A percentile compares a stretch with the other conserved stretches of the same genome.
Evolutionary conservation across 2,888 invertebrate genomes (phyloP).

Genomic region (Caenorhabditis macrosperma): DNA sequence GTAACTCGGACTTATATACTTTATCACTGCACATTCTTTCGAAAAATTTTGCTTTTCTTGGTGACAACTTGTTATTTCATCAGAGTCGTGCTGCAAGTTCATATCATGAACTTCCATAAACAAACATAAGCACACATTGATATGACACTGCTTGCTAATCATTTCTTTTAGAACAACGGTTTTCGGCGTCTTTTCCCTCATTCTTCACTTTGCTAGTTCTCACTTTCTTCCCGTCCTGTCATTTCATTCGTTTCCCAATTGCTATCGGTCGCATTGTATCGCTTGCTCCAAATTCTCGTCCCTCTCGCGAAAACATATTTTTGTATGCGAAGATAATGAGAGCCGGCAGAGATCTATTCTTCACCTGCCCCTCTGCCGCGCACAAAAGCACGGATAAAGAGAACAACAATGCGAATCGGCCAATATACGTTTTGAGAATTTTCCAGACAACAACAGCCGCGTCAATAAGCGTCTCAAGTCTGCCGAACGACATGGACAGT

Average conservation of each 20-base stretch:
- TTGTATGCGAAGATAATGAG: slow-evolving; percentile 53
- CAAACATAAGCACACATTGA: slow-evolving; percentile 46
- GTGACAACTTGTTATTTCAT: slow-evolving; percentile 8
- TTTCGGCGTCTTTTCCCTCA: slow-evolving; percentile 29
- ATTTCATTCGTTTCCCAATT: slow-evolving; percentile 1
- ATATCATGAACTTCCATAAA: slow-evolving; percentile 55
- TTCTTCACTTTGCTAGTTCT: slow-evolving; percentile 10
- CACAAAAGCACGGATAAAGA: slow-evolving; percentile 38
- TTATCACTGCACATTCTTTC: background rate
- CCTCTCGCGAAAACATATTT: slow-evolving; percentile 43
- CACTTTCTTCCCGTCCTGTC: background rate
- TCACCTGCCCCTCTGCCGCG: slow-evolving; percentile 31
- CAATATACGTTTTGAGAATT: slow-evolving; percentile 27
- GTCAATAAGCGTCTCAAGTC: slow-evolving; percentile 2
- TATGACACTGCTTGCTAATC: slow-evolving; percentile 55
- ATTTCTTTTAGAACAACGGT: slow-evolving; percentile 42
- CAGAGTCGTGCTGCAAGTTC: slow-evolving; percentile 22
- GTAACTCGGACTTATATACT: slow-evolving; percentile 2
- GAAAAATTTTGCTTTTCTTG: background rate
- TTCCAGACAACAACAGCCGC: slow-evolving; percentile 42
- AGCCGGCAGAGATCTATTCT: slow-evolving; percentile 38
- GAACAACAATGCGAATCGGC: slow-evolving; percentile 36
- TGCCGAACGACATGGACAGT: slow-evolving; percentile 8
- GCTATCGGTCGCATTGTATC: background rate
- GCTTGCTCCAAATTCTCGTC: slow-evolving; percentile 9